Conservation (phyloP, 2,888 invertebrate species). For the Melinaea marsaeus region DNA sequence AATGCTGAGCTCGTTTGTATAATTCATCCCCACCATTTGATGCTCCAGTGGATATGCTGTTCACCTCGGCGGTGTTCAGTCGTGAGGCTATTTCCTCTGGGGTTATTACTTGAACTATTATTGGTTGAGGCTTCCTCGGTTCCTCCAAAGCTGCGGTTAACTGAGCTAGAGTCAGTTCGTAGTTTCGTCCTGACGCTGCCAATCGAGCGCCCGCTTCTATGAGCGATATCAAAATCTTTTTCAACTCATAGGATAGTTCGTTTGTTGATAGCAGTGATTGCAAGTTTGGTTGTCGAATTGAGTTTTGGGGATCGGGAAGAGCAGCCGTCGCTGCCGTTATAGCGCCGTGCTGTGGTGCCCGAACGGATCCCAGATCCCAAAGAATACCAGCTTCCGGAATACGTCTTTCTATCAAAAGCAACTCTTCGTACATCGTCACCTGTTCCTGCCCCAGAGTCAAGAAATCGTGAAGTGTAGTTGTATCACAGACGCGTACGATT, state of each 20-base stretch:
- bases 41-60: conserved; percentile 19
- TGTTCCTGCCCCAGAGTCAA: conserved; percentile 62
- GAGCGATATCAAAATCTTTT: conserved; percentile 66
- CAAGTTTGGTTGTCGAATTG: conserved; percentile 60
- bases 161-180: conserved; percentile 59
- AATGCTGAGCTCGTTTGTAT: conserved; percentile 57
- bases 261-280: conserved; percentile 68
- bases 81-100: conserved; percentile 63
- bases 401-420: conserved; percentile 59
- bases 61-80: conserved; percentile 37
- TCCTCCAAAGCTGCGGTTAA: conserved; percentile 62
- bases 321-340: conserved; percentile 68
- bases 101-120: conserved; percentile 60
- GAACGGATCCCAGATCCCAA: conserved; percentile 65
- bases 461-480: conserved; percentile 62
- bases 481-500: conserved; percentile 61
- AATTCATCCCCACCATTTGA: conserved; percentile 38
- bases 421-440: conserved; percentile 58
- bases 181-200: conserved; percentile 64
- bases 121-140: conserved; percentile 44
- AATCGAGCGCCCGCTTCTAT: conserved; percentile 68
- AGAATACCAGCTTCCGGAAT: conserved; percentile 61
- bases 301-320: conserved; percentile 52
- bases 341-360: conserved; percentile 59
- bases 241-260: conserved; percentile 61